Conservation (phyloP, 2,888 invertebrate species). For the Pherbina coryleti region DNA sequence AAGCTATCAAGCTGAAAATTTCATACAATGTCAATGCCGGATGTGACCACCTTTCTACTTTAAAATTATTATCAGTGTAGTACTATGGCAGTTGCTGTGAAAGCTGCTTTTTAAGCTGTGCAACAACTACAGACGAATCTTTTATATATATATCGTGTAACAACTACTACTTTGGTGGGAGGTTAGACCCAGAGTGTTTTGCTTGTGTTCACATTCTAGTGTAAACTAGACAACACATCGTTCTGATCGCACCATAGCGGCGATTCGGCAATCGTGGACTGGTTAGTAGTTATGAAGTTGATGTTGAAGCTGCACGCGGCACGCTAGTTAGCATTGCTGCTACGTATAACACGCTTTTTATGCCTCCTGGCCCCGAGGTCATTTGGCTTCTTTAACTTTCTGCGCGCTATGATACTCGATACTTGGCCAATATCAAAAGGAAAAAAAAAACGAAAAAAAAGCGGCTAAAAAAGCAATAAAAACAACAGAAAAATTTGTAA, state of each 20-base stretch:
- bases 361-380: conserved; percentile 54
- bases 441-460: not conserved
- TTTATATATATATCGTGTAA: not conserved
- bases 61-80: too few species aligned
- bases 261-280: not conserved
- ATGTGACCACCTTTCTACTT: too few species aligned
- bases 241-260: conserved; percentile 27
- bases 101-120: too few species aligned
- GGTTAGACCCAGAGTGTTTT: conserved; percentile 38
- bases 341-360: conserved; percentile 33
- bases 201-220: conserved; percentile 12
- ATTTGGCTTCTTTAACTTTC: conserved; percentile 63
- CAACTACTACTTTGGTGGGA: conserved; percentile 28
- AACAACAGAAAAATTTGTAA: conserved; percentile 53
- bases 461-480: not conserved
- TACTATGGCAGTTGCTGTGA: too few species aligned
- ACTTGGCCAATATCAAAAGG: not conserved
- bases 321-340: conserved; percentile 55
- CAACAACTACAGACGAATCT: too few species aligned
- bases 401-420: conserved; percentile 55
- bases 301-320: conserved; percentile 56
- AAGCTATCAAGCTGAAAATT: too few species aligned
- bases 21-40: too few species aligned
- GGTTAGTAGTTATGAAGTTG: not conserved
- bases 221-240: conserved; percentile 40